phyloP scores from a whole-genome alignment of 1,140 invertebrate genomes.

The Trachelipus rathkii region DNA sequence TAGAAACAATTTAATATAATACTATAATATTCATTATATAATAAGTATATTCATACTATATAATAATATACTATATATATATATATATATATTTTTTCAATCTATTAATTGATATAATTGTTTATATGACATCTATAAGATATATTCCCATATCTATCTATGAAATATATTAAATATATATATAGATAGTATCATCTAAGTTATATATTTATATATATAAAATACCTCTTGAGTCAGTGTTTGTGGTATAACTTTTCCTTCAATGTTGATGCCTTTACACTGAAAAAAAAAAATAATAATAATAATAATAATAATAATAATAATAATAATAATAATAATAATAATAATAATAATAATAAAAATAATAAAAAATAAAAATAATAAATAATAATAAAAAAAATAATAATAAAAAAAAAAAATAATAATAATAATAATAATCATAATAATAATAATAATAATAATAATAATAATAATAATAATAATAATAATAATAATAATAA shows the following conservation, averaged over 20 bases:
- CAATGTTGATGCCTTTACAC: conserved; percentile 86
- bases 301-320: not conserved
- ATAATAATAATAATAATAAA: not conserved
- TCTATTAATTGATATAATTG: no score
- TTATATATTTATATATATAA: no score
- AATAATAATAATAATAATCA: not conserved
- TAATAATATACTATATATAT: no score
- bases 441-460: conserved; percentile 22
- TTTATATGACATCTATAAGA: no score
- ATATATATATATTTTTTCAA: no score
- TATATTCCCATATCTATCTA: no score
- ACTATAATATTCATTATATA: no score
- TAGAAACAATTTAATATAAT: no score
- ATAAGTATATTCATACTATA: no score
- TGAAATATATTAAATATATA: no score
- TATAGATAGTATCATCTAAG: no score
- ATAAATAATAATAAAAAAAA: not conserved
- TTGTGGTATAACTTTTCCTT: conserved; percentile 80
- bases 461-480: conserved; percentile 23
- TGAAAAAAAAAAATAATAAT: conserved; percentile 54
- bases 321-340: not conserved
- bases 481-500: conserved; percentile 31
- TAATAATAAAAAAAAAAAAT: no score
- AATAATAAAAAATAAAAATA: not conserved
- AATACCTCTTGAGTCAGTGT: conserved; percentile 80